A percentile compares a stretch with the other conserved stretches of the same genome.
Conservation (phyloP, 2,888 invertebrate genomes). For the Brachypalpus laphriformis region DNA sequence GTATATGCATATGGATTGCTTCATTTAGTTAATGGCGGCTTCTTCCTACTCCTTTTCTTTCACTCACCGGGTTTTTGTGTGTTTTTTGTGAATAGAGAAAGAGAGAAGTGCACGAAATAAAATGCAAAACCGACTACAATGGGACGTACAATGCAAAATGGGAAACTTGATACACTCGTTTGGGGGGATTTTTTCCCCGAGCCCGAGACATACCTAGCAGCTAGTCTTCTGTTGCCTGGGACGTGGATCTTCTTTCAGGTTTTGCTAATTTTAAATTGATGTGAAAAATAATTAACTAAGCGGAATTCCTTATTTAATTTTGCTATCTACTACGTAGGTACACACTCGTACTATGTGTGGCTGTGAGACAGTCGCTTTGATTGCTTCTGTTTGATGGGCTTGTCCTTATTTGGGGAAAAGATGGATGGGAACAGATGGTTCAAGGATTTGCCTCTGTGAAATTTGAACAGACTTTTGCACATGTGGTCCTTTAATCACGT, state of each 20-base stretch:
- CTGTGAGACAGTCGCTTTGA: slow-evolving; percentile 13
- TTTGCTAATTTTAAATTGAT: slow-evolving; percentile 68
- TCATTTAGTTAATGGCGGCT: slow-evolving; percentile 67
- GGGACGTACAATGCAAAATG: slow-evolving; percentile 56
- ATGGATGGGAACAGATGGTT: slow-evolving; percentile 48
- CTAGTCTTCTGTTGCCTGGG: background rate
- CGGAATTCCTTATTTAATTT: slow-evolving; percentile 68
- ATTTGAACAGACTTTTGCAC: slow-evolving; percentile 11
- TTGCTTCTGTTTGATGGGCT: slow-evolving; percentile 61
- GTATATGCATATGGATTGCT: slow-evolving; percentile 73
- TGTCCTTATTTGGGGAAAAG: slow-evolving; percentile 25
- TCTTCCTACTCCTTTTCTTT: slow-evolving; percentile 20
- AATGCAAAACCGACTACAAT: slow-evolving; percentile 68
- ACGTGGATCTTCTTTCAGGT: slow-evolving; percentile 63
- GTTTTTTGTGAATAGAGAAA: slow-evolving; percentile 39
- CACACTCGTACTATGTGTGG: background rate
- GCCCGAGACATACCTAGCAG: background rate
- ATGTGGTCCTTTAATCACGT: background rate
- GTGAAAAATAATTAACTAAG: slow-evolving; percentile 74
- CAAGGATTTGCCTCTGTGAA: slow-evolving; percentile 16
- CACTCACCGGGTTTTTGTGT: slow-evolving; percentile 37
- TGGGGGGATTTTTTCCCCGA: slow-evolving; percentile 33
- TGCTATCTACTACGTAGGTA: slow-evolving; percentile 6
- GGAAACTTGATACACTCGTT: slow-evolving; percentile 72
- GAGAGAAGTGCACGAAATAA: slow-evolving; percentile 60